Base-by-base conservation (phyloP, 2,888 invertebrate genomes). In the Tiliacea aurago region DNA sequence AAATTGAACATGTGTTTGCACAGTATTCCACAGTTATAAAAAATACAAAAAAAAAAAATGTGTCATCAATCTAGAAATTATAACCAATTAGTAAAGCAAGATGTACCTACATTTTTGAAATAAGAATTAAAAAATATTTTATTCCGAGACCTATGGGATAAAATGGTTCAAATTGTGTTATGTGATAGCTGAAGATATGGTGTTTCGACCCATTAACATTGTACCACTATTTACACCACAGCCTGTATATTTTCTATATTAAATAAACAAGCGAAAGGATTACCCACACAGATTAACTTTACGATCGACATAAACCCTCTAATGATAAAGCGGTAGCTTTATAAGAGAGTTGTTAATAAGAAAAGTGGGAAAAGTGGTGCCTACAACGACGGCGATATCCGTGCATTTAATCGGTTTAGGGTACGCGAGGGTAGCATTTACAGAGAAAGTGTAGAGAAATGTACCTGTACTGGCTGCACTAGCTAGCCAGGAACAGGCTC, bases 391-490 rank as follows among this genome's bases (percentile, higher is more conserved):
- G 41, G 20, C 58, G 49, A 47, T 85, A 76, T 87, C 77, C 15
- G 43, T 33, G 53, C 51, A 59, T 53, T 79, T 80, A 79, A 81
- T 85, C 76, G 43, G 63, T 66, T 66, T 70, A 81, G 72, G 87
- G 58, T 73, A 78, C 55, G 37, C 61, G 45, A 69, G 85, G 81
- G 76, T 79, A 78, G 59, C 63, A 75, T 73, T 74, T 73, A 66
- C 9, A 76, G 84, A 90, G 93, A 93, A 93, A 93, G 93, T 91
- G 80, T 70, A 87, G 90, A 85, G 90, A 92, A 91, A 91, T 87
- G 84, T 59, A 76, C 67, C 73, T 82, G 81, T n/a, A 75, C 68
- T 43, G 43, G 80, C 9, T 20, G 43, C 61, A n/a, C 80, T 15
- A 49, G 67, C 74, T 63, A 68, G 80, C 49, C 76, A 81, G 88